Conservation (phyloP, 2,797 vertebrate genomes). For the Dipus sagitta region DNA sequence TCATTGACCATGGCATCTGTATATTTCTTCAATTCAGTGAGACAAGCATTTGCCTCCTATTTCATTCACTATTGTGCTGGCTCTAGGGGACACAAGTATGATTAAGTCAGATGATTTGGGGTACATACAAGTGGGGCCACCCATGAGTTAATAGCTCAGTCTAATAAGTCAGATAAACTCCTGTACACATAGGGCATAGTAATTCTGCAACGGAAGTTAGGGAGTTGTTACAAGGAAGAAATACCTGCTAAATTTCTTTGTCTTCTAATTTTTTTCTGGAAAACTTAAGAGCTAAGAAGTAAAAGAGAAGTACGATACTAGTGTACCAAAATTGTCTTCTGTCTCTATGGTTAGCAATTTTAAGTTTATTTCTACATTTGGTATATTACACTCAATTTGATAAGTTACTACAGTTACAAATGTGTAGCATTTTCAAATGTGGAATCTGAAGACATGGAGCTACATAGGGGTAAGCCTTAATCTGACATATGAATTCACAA, state of each 20-base stretch:
- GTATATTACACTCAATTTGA: not conserved
- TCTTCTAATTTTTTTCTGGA: not conserved
- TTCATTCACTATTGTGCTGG: not conserved
- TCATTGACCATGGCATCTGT: not conserved
- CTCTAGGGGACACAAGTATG: not conserved
- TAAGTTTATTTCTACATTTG: not conserved
- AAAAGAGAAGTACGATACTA: not conserved
- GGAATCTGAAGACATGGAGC: not conserved
- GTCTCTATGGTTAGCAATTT: not conserved
- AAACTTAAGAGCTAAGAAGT: slow-evolving; percentile 30
- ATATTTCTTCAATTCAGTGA: not conserved
- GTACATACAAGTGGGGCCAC: not conserved
- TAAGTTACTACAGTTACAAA: not conserved
- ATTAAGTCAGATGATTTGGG: not conserved
- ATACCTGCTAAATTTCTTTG: not conserved
- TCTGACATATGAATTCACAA: slow-evolving; percentile 11
- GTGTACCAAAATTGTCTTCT: not conserved
- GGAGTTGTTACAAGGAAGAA: not conserved
- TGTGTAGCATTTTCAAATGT: not conserved
- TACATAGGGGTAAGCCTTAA: not conserved
- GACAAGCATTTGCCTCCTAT: not conserved
- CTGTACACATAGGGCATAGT: not conserved
- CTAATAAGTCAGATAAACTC: not conserved
- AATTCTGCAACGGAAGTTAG: slow-evolving; percentile 22
- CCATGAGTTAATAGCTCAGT: not conserved